phyloP scores from a whole-genome alignment of 2,797 vertebrate genomes.

The Sebastiscus tertius region DNA sequence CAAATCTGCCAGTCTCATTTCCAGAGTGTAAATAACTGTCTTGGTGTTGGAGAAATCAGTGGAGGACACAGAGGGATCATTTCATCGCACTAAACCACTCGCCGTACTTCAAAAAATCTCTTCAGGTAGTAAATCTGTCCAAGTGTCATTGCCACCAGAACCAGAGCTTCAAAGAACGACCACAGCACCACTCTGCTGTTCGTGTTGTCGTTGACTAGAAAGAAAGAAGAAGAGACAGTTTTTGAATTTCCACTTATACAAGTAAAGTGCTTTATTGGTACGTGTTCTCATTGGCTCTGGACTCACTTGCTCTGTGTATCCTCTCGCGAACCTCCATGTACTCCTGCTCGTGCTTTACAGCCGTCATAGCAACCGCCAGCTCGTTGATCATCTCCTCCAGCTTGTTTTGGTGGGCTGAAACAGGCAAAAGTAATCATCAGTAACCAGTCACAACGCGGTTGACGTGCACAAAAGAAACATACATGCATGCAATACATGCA shows the following conservation, averaged over 20 bases:
- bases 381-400: conserved; percentile 99
- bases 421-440: neutral
- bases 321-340: conserved; percentile 99
- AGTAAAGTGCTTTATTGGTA: rapidly evolving
- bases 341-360: conserved; percentile 98
- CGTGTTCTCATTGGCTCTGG: neutral
- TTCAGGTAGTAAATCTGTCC: conserved; percentile 99
- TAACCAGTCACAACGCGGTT: rapidly evolving
- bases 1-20: conserved; percentile 67
- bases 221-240: neutral
- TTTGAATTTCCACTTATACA: neutral
- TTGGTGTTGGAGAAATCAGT: conserved; percentile 65
- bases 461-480: conserved; percentile 15
- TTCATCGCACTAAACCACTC: conserved; percentile 90
- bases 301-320: conserved; percentile 98
- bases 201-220: conserved; percentile 98
- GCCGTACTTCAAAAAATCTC: conserved; percentile 99
- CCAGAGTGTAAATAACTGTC: conserved; percentile 70
- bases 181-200: conserved; percentile 99
- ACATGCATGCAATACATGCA: conserved; percentile 57
- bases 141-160: conserved; percentile 98
- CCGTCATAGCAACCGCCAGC: conserved; percentile 97
- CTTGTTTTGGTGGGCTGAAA: conserved; percentile 97
- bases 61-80: conserved; percentile 56
- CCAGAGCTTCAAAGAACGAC: conserved; percentile 99